Evolutionary conservation across 2,888 invertebrate genomes (phyloP).

Genomic region (Auanema freiburgensis): DNA sequence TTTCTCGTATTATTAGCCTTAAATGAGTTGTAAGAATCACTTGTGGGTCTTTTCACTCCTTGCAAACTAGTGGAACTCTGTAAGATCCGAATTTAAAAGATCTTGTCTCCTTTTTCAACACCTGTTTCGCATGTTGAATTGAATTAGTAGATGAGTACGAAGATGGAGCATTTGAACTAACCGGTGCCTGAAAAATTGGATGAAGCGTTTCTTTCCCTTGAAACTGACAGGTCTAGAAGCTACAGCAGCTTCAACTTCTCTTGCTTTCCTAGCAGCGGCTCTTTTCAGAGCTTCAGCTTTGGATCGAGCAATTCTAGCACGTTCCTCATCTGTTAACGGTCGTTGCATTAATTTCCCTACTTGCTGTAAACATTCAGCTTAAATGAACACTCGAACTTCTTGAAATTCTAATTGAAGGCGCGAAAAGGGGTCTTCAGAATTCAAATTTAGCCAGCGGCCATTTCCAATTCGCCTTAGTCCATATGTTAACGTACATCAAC

Average conservation of each 20-base stretch:
- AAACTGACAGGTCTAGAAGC: background rate
- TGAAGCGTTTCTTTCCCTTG: background rate
- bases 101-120: background rate
- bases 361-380: no score
- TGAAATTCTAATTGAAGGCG: no score
- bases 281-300: conserved; percentile 38
- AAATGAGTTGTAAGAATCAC: no score
- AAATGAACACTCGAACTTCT: no score
- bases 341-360: no score
- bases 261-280: conserved; percentile 23
- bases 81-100: background rate
- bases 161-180: background rate
- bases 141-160: background rate
- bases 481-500: no score
- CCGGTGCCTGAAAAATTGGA: background rate
- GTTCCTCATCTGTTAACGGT: conserved; percentile 40
- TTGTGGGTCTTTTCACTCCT: no score
- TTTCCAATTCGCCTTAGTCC: no score
- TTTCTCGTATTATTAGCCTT: no score
- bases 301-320: conserved; percentile 35
- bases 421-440: no score
- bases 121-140: background rate
- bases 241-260: conserved; percentile 17
- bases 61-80: background rate
- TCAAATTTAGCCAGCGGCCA: no score